Conservation (phyloP, 2,113 vertebrate species). For the Gymnorhina tibicen region DNA sequence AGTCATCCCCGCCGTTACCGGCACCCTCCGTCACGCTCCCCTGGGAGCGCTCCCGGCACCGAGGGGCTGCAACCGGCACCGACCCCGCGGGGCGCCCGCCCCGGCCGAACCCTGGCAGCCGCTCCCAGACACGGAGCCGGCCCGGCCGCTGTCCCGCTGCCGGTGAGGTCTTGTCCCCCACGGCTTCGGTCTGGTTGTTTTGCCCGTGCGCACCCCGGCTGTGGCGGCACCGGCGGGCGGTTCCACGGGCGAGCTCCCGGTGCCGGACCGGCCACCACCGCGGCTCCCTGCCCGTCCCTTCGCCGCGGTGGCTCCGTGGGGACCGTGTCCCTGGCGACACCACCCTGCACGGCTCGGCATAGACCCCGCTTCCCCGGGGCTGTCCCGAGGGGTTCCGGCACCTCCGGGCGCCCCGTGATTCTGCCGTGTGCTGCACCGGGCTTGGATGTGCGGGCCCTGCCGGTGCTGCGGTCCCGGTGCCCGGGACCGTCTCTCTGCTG, state of each 20-base stretch:
- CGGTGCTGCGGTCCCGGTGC: neutral
- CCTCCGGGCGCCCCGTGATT: neutral
- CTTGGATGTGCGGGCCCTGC: too few species aligned
- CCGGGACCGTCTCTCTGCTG: neutral
- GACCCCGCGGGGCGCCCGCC: too few species aligned
- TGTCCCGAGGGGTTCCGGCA: neutral
- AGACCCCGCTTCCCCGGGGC: neutral
- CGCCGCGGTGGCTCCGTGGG: neutral
- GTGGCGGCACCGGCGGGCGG: too few species aligned
- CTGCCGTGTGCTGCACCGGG: neutral
- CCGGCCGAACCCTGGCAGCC: neutral
- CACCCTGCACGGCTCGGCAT: neutral
- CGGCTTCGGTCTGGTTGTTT: neutral
- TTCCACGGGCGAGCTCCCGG: neutral
- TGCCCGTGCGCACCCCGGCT: neutral
- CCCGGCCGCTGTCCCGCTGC: neutral
- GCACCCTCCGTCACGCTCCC: neutral
- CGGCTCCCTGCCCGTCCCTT: neutral
- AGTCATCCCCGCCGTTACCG: neutral
- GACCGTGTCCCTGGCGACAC: neutral
- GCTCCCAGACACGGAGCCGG: neutral
- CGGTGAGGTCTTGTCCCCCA: too few species aligned
- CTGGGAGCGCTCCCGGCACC: neutral
- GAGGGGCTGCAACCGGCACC: neutral
- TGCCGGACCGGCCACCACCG: too few species aligned